Evolutionary conservation across 92 coral and sea anemone genomes (phyloP).

Genomic region (Actinostola sp.): DNA sequence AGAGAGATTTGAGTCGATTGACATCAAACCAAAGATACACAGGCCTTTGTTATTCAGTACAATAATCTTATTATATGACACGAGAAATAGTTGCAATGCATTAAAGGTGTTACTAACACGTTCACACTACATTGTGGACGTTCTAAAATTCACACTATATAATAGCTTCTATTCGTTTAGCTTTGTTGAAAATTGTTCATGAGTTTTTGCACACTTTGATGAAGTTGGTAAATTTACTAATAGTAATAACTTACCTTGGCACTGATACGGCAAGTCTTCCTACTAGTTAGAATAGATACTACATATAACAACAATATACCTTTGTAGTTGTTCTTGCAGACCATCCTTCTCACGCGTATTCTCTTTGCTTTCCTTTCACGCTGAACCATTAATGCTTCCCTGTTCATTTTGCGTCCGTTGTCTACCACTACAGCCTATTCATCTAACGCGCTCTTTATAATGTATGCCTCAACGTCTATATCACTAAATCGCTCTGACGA

Average conservation of each 20-base stretch:
- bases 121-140: neutral
- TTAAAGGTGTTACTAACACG: conserved; percentile 2
- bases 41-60: conserved; percentile 15
- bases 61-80: conserved; percentile 1
- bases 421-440: neutral
- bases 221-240: neutral
- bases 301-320: neutral
- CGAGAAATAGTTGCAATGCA: conserved; percentile 9
- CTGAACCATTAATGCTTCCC: conserved; percentile 24
- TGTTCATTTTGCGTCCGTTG: conserved; percentile 22
- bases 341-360: conserved; percentile 2
- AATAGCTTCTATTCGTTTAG: neutral
- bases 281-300: neutral
- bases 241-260: neutral
- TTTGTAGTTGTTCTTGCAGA: neutral
- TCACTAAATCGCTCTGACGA: conserved; percentile 21
- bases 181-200: neutral
- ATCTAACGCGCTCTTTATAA: conserved; percentile 9
- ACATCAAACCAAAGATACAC: neutral
- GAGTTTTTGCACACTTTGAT: neutral
- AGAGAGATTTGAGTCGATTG: neutral
- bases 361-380: conserved; percentile 34
- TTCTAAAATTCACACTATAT: neutral
- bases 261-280: neutral
- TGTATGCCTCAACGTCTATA: conserved; percentile 17